Base-by-base conservation (phyloP, 2,888 invertebrate species). In the Drosophila birchii region DNA sequence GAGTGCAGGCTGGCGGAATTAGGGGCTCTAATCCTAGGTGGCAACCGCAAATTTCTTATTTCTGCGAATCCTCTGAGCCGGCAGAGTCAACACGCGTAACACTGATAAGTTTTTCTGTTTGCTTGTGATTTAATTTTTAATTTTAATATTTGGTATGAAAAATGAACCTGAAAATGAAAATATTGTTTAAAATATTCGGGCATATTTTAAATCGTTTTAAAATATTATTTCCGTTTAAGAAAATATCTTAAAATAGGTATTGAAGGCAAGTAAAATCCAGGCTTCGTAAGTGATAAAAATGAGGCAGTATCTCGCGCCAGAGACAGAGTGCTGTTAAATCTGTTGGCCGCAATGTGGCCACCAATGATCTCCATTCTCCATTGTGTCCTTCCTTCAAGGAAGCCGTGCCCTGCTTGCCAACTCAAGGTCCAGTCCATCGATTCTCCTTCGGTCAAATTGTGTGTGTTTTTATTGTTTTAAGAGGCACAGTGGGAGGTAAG, bases 381-480 rank as follows among this genome's bases (percentile, higher is more conserved):
- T 16, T 34, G 20, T 16, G 51, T 16, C 51, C 34, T 36, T 23
- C 34, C 20, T 20, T 3, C 34, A 20, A 51, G 51, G 34, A 51
- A 34, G 34, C 51, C 14, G 14, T 23, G 43, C 11, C 29, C 4
- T 47, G 29, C 47, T 18, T 49, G 20, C 7, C 32, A 39, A 56
- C 29, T 39, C 18, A 14, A 29, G 12, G 57, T 14, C 32, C 14
- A 26, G 34, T 11, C 47, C 49, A 49, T 47, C 66, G 34, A 64
- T 49, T 64, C 54, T 54, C 54, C 18, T 16, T 18, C 26, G 67
- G 54, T 44, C 59, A 51, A 59, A 59, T 51, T 70, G 70, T 70
- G 57, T 70, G 57, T 59, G 53, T 45, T 72, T 75, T 75, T 76
- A 76, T 76, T 76, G 70, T 76, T 76, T 70, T 64, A 75, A 53